Base-by-base conservation (phyloP, 2,888 invertebrate genomes). In the Temnothorax rugatulus region DNA sequence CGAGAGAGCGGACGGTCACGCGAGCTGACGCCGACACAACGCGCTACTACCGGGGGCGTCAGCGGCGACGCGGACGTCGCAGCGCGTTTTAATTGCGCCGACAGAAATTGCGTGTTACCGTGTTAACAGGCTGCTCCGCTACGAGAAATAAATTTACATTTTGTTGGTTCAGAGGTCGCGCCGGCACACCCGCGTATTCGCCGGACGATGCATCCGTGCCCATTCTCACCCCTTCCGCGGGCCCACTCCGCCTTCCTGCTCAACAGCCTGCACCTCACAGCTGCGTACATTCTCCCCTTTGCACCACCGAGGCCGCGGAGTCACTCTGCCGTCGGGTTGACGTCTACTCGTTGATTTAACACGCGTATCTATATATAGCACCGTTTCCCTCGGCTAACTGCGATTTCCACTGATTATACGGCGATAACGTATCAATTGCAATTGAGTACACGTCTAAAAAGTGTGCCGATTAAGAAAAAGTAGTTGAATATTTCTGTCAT, bases 21-120 rank as follows among this genome's bases (percentile, higher is more conserved):
- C 91, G 89, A 92, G 52, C 57, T 66, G 50, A 76, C 76, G 71
- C 71, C 66, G 59, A 66, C 79, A 50, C 41, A 34, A 79, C 79
- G 75, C 77, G 86, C 64, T 79, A 50, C 83, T 5, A n/a, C 59
- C 82, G 52, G 50, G n/a, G 29, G 29, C 75, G 64, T 66, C 76
- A 29, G 34, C 77, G 82, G 82, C 88, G 86, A 86, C 77, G 82
- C 79, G 87, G 86, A 86, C 87, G 87, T 90, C 87, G 82, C 89
- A 87, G 86, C 86, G 85, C 88, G 89, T 92, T 93, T 92, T 92
- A 92, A 92, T 91, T 90, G 90, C 90, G 86, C 68, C 89, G 88
- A 89, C 91, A 91, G 90, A 89, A 92, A 90, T 91, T 89, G 91
- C 91, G 89, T 91, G 90, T 91, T 90, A 90, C 90, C 87, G 82